Percentiles rank a stretch among this genome's conserved stretches.
phyloP scores from a whole-genome alignment of 2,113 vertebrate genomes.

The Brienomyrus longianalis region DNA sequence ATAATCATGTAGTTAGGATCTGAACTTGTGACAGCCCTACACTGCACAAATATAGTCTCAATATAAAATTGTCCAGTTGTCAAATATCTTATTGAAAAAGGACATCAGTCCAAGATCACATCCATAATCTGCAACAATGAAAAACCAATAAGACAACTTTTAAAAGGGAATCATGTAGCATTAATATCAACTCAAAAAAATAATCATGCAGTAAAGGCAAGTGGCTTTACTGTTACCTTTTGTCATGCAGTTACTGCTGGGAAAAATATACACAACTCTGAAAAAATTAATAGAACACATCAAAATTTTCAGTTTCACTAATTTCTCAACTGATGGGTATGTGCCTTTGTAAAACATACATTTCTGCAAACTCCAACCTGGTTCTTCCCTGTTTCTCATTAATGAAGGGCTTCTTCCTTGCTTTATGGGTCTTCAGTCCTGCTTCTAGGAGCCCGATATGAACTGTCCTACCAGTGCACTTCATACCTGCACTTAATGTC shows the following conservation, averaged over 20 bases:
- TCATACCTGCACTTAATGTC: too few species aligned
- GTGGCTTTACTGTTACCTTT: not conserved
- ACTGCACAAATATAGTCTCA: not conserved
- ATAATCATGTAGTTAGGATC: too few species aligned
- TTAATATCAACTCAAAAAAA: not conserved
- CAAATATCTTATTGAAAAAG: not conserved
- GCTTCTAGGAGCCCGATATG: too few species aligned
- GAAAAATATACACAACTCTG: not conserved
- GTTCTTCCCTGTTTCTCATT: too few species aligned
- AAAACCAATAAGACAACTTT: not conserved
- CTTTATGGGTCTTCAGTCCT: too few species aligned
- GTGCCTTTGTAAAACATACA: too few species aligned
- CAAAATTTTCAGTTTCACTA: too few species aligned
- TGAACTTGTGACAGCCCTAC: not conserved
- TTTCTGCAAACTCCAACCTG: too few species aligned
- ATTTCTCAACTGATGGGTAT: too few species aligned
- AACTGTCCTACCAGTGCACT: too few species aligned
- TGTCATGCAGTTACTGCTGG: not conserved
- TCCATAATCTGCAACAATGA: not conserved
- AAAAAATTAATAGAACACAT: too few species aligned
- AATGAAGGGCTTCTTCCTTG: too few species aligned
- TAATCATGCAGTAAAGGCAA: not conserved
- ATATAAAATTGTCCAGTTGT: not conserved
- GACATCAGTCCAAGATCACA: not conserved
- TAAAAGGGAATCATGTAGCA: not conserved